phyloP scores from a whole-genome alignment of 2,888 invertebrate species.

The Notodonta dromedarius region DNA sequence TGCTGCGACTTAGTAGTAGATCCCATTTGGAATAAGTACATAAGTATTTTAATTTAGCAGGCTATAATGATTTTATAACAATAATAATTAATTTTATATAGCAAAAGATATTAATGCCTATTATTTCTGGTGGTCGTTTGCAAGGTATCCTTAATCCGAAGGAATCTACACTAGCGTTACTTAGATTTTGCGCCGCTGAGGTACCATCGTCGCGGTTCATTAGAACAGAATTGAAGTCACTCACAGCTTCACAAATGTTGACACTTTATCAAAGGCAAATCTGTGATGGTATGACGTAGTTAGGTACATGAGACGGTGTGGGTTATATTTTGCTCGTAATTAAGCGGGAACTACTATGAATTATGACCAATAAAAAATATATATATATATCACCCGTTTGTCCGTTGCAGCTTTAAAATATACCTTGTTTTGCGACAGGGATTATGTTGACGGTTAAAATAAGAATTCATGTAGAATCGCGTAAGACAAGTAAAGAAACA shows the following conservation, averaged over 20 bases:
- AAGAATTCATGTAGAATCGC: constrained; percentile 23
- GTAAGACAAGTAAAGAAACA: constrained; percentile 26
- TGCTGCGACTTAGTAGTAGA: constrained; percentile 38
- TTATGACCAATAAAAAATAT: constrained; percentile 44
- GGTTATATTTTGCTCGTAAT: constrained; percentile 50
- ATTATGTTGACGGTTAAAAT: constrained; percentile 20
- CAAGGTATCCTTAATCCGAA: constrained; percentile 35
- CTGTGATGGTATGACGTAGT: constrained; percentile 81
- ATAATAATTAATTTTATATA: constrained; percentile 4
- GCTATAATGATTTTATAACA: constrained; percentile 9
- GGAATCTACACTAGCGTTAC: constrained; percentile 33
- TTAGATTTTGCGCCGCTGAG: constrained; percentile 24
- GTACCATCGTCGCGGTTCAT: constrained; percentile 8
- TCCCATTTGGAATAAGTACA: constrained; percentile 37
- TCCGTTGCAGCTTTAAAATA: constrained; percentile 55
- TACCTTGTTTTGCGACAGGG: constrained; percentile 32
- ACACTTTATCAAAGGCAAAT: constrained; percentile 73
- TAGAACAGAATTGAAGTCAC: constrained; percentile 39
- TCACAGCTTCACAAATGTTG: constrained; percentile 59
- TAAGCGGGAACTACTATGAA: constrained; percentile 46
- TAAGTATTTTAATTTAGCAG: constrained; percentile 2
- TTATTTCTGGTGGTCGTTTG: constrained; percentile 16
- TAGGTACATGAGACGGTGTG: constrained; percentile 74
- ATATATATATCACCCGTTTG: constrained; percentile 33
- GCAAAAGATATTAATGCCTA: constrained; percentile 9